phyloP scores from a whole-genome alignment of 2,888 invertebrate genomes.

The Ellobium chinense region DNA sequence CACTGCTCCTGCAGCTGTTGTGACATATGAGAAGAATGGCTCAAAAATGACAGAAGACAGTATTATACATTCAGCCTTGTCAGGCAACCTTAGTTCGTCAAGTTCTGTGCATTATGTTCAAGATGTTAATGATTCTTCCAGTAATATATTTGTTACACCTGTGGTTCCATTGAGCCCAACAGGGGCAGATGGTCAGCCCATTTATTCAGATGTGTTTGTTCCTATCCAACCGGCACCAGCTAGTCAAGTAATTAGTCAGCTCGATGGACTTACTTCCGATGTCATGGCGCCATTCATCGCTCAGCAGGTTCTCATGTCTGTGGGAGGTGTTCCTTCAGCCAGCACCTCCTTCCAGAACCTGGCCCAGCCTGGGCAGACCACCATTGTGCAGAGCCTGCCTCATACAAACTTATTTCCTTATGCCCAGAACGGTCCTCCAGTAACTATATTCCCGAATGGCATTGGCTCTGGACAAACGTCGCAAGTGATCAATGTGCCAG shows the following conservation, averaged over 20 bases:
- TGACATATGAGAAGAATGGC: constrained; percentile 47
- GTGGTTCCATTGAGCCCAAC: constrained; percentile 57
- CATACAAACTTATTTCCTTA: constrained; percentile 41
- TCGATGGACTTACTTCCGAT: constrained; percentile 34
- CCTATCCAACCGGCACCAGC: constrained; percentile 63
- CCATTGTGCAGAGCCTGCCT: constrained; percentile 41
- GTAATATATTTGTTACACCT: constrained; percentile 70
- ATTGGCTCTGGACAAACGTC: neutral
- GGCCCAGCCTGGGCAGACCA: constrained; percentile 31
- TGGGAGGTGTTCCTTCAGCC: constrained; percentile 19
- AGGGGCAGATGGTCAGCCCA: constrained; percentile 44
- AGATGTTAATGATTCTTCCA: constrained; percentile 75
- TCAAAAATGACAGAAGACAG: constrained; percentile 50
- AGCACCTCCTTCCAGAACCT: constrained; percentile 34
- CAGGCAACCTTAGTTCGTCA: constrained; percentile 76
- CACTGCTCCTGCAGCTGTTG: constrained; percentile 83
- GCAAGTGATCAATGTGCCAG: constrained; percentile 7
- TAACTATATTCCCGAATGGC: constrained; percentile 16
- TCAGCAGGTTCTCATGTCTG: constrained; percentile 33
- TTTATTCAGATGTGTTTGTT: constrained; percentile 54
- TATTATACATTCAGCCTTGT: constrained; percentile 49
- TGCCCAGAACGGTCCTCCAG: constrained; percentile 33
- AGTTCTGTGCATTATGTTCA: constrained; percentile 76
- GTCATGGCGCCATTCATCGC: constrained; percentile 37
- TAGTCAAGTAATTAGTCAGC: constrained; percentile 51